Evolutionary conservation across 2,888 invertebrate species (phyloP), one percentile per base, ranked within the genome.

Genomic region (Alloscopus bannaensis): DNA sequence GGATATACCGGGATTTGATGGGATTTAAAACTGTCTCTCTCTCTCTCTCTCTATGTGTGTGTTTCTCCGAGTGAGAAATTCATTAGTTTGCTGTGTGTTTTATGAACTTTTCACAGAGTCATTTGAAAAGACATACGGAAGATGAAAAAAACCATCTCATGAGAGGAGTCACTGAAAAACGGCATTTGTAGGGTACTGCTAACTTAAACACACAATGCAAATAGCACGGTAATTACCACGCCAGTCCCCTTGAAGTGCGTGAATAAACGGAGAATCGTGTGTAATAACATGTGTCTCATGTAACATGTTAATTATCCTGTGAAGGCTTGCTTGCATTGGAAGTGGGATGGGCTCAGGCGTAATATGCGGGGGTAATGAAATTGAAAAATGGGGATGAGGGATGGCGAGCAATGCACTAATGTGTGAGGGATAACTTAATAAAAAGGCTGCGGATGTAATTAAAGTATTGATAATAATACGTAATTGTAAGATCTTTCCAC

Each of bases 1-100:
- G 28, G 47, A 64, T 47, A 64, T 18, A 64, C 47, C 28, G 42
- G 26, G 26, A 64, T 64, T 64, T 64, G n/a, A 64, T 45, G 64
- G 28, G 13, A 18, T 64, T 64, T 45, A 45, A 64, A 45, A 64
- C n/a, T n/a, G n/a, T n/a, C n/a, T n/a, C n/a, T n/a, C n/a, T n/a
- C n/a, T n/a, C n/a, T n/a, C n/a, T n/a, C n/a, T n/a, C n/a, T n/a
- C n/a, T n/a, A n/a, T n/a, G n/a, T n/a, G n/a, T n/a, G n/a, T n/a
- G 47, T 16, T 64, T 18, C 28, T 42, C 36, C 13, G 6, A 13
- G 24, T 6, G 18, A 11, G 4, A 40, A 18, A 60, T 60, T 60
- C 60, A 40, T 60, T 60, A 60, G 60, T 24, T 40, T 4, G 52
- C 6, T 52, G n/a, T 52, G 24, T 52, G 6, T 36, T 13, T 13